Evolutionary conservation across 2,888 invertebrate genomes (phyloP), one percentile per base, ranked within the genome.

Genomic region (Diloba caeruleocephala): DNA sequence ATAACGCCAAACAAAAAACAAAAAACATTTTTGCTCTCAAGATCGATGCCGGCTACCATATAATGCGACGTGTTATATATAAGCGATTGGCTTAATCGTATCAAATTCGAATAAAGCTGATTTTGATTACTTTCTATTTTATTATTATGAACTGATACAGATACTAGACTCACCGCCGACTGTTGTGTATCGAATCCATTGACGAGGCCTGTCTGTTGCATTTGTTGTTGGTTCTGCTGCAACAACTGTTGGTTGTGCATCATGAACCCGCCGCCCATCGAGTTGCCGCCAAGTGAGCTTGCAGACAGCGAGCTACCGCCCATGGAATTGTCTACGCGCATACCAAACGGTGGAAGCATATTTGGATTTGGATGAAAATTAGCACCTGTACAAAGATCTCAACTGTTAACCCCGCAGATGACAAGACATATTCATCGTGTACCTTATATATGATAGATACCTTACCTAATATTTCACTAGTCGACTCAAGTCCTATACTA

Each of bases 381-480:
- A 91, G 92, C 92, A 92, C 92, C 92, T 92, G 89, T 56, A 61
- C 58, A 73, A 62, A 71, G 43, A 66, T 57, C 45, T 25, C 34
- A 49, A 14, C 41, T 55, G 15, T 64, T 49, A 69, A 57, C 58
- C 38, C 55, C 51, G 32, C 32, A 25, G 31, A 12, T 21, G 42
- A 42, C 62, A 48, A 55, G n/a, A 37, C 34, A 46, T 23, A 62
- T 34, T 46, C 23, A 46, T 25, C 8, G 39, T 14, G 32, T 33
- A 42, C n/a, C 7, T 21, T 21, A 4, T 21, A 21, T 21, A 21
- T n/a, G n/a, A n/a, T n/a, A 42, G 21, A 41, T 33, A 48, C 17
- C 82, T 87, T 68, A 93, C 92, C 92, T 92, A 93, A 90, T 88
- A 92, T 81, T 89, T 93, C 92, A 89, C 87, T 92, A 91, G 86